These are phyloP conservation scores for Chromoteleia sp. DNA, from an alignment of 2,888 invertebrate species.

Conservation along the genomic window DNA sequence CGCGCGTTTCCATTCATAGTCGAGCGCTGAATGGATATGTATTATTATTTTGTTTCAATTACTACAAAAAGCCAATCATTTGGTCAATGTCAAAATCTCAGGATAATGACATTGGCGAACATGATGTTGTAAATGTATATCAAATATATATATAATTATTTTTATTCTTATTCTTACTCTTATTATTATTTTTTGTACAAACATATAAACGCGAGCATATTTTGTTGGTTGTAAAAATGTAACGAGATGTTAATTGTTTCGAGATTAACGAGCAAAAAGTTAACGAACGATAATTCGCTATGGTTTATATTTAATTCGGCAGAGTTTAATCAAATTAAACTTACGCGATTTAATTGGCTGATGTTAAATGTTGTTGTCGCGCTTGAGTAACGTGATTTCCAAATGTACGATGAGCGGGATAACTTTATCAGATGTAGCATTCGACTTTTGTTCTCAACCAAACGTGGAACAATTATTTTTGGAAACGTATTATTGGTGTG, in stretches of 20 bases:
- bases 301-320: background rate
- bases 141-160: too few species aligned
- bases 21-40: conserved; percentile 13
- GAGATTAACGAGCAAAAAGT: too few species aligned
- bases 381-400: background rate
- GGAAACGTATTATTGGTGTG: background rate
- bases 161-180: too few species aligned
- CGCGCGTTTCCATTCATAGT: conserved; percentile 39
- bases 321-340: conserved; percentile 42
- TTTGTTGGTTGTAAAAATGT: background rate
- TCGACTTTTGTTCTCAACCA: background rate
- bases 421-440: background rate
- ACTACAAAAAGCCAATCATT: too few species aligned
- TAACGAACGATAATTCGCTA: too few species aligned
- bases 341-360: conserved; percentile 6
- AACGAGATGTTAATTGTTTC: background rate
- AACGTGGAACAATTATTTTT: conserved; percentile 1
- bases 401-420: background rate
- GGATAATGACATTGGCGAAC: too few species aligned
- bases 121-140: too few species aligned
- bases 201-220: background rate
- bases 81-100: too few species aligned
- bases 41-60: too few species aligned
- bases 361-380: background rate
- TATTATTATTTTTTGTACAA: conserved; percentile 20